These are phyloP conservation scores for Hermaeophaga mercurialis DNA, from an alignment of 2,888 invertebrate species.

Conservation along the genomic window DNA sequence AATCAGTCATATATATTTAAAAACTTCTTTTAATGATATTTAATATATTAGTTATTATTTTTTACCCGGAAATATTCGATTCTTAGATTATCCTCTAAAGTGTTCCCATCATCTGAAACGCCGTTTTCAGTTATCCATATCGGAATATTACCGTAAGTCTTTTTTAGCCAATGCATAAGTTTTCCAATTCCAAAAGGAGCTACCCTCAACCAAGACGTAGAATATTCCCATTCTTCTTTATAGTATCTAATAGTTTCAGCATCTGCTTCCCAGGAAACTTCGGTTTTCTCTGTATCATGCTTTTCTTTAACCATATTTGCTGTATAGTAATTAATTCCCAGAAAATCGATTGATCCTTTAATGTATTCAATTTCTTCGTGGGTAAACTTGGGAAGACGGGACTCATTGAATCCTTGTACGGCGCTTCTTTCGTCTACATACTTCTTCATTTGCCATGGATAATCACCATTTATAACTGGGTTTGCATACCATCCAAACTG, in stretches of 20 bases:
- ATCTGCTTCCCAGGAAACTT: conserved; percentile 20
- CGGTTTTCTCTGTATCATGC: conserved; percentile 15
- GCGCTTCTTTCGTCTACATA: conserved; percentile 63
- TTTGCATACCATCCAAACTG: conserved; percentile 48
- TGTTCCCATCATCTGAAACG: conserved; percentile 56
- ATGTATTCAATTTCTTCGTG: conserved; percentile 64
- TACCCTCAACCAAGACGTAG: conserved; percentile 41
- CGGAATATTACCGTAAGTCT: conserved; percentile 57
- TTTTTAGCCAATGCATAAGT: conserved; percentile 59
- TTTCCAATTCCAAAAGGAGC: conserved; percentile 67
- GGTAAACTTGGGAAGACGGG: conserved; percentile 68
- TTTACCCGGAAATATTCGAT: conserved; percentile 53
- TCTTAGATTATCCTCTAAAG: conserved; percentile 59
- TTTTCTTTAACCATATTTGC: conserved; percentile 57
- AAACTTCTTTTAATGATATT: too few species aligned
- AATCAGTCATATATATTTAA: too few species aligned
- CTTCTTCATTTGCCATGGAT: conserved; percentile 67
- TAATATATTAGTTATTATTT: too few species aligned
- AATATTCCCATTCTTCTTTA: conserved; percentile 29
- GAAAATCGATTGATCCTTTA: conserved; percentile 70
- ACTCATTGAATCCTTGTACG: conserved; percentile 63
- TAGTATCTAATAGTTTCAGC: conserved; percentile 26
- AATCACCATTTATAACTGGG: conserved; percentile 71
- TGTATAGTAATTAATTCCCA: conserved; percentile 78
- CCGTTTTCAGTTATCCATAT: conserved; percentile 67